Base-by-base conservation (phyloP, 2,888 invertebrate species). In the Xanthia icteritia region DNA sequence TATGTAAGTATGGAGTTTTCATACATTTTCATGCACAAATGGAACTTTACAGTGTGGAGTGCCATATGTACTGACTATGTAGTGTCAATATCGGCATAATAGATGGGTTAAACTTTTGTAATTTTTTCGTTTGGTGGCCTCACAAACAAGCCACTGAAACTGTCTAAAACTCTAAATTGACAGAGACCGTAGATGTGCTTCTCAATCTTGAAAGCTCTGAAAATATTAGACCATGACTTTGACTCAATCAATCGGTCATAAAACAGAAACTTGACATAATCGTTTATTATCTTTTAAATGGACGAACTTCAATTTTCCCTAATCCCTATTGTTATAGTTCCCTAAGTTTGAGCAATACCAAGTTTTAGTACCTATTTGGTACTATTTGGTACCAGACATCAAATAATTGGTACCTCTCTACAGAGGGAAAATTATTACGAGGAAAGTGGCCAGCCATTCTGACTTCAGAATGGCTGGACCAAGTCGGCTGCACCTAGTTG, bases 1-100 rank as follows among this genome's bases (percentile, higher is more conserved):
- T 73, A 45, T 74, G 80, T 81, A 54, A 75, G 56, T 68, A 61
- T 75, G n/a, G 68, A 84, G 56, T 73, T 68, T 81, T 76, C 76
- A 76, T 76, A 76, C 42, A 69, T 69, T 75, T 81, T 68, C 48
- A 48, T 75, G 68, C 60, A 75, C 42, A 60, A 68, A 77, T 83
- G 45, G 45, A 65, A 78, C 39, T 83, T 80, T 60, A 67, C 68
- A 67, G 36, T 36, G 23, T 39, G 51, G 31, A 68, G 54, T 68
- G 70, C 68, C 72, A 36, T 60, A 54, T 70, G 20, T 82, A 69
- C 31, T 39, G 23, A 56, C 65, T 77, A 58, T 27, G 51, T 75
- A 27, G 51, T 36, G 27, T 83, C 58, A 39, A 63, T 70, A 45
- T 65, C n/a, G 66, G 31, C 60, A 66, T 42, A 76, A 64, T 58